Conservation (phyloP, 2,113 vertebrate genomes). For the Hippoglossus stenolepis region DNA sequence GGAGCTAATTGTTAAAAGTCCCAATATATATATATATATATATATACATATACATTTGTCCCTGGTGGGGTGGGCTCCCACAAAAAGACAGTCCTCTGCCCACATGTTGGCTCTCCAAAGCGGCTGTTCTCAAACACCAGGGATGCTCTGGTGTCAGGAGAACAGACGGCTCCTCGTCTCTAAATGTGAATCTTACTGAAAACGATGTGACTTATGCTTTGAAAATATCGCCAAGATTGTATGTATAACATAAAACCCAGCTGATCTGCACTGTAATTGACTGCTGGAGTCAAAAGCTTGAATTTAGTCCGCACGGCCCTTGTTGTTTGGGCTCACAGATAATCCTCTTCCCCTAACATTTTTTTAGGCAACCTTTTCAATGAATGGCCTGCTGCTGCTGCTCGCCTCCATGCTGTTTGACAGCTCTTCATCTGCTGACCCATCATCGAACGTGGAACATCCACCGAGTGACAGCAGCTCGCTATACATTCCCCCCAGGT, state of each 20-base stretch:
- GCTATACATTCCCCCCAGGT: constrained; percentile 37
- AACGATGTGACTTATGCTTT: constrained; percentile 11
- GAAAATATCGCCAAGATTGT: constrained; percentile 42
- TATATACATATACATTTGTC: background rate
- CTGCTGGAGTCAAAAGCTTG: constrained; percentile 57
- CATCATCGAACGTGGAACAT: constrained; percentile 17
- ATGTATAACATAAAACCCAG: constrained; percentile 65
- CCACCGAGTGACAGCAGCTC: constrained; percentile 32
- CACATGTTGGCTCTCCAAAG: constrained; percentile 4
- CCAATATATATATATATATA: background rate
- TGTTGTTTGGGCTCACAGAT: constrained; percentile 38
- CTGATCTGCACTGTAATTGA: constrained; percentile 38
- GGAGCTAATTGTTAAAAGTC: constrained; percentile 45
- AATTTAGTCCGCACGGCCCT: constrained; percentile 33
- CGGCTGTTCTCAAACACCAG: constrained; percentile 40
- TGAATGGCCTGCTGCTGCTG: constrained; percentile 34
- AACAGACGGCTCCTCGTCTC: constrained; percentile 7
- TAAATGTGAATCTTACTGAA: constrained; percentile 1
- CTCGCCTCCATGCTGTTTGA: constrained; percentile 34
- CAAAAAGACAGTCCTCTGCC: constrained; percentile 14
- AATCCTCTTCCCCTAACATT: constrained; percentile 41
- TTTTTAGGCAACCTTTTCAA: constrained; percentile 55
- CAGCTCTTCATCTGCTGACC: constrained; percentile 63
- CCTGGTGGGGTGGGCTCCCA: background rate
- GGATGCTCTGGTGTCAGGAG: constrained; percentile 57